phyloP scores from a whole-genome alignment of 2,797 vertebrate species.

The Octomys mimax region DNA sequence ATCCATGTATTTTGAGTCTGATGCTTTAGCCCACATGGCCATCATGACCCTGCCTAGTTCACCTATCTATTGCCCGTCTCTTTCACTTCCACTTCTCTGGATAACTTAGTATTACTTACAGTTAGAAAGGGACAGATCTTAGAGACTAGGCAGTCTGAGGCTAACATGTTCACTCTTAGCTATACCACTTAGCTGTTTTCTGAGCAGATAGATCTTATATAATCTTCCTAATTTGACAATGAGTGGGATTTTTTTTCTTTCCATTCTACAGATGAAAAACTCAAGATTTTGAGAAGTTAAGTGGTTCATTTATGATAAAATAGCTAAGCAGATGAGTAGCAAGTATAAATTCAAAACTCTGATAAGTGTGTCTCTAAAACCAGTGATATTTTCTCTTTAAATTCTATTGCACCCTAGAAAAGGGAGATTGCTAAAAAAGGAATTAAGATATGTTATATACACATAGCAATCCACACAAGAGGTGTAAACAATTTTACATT shows the following conservation, averaged over 20 bases:
- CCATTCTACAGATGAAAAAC: background rate
- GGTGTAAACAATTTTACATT: background rate
- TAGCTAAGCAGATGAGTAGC: background rate
- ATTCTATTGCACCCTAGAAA: background rate
- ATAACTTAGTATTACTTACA: background rate
- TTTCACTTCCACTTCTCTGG: background rate
- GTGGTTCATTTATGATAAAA: background rate
- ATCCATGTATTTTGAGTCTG: background rate
- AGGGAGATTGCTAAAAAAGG: background rate
- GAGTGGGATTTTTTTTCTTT: background rate
- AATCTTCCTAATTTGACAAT: background rate
- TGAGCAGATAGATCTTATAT: background rate
- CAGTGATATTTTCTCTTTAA: background rate
- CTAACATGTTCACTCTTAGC: background rate
- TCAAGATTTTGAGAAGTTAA: background rate
- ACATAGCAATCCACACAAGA: background rate
- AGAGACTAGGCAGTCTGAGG: background rate
- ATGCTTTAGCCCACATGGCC: background rate
- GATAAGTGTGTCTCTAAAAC: background rate
- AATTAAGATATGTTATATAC: background rate
- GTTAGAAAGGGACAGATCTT: background rate
- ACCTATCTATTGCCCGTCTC: background rate
- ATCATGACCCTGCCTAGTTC: background rate
- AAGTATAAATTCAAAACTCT: slow-evolving; percentile 32
- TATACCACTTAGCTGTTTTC: background rate